These are phyloP conservation scores for Aphelocoma coerulescens DNA, from an alignment of 2,113 vertebrate species.

Conservation along the genomic window DNA sequence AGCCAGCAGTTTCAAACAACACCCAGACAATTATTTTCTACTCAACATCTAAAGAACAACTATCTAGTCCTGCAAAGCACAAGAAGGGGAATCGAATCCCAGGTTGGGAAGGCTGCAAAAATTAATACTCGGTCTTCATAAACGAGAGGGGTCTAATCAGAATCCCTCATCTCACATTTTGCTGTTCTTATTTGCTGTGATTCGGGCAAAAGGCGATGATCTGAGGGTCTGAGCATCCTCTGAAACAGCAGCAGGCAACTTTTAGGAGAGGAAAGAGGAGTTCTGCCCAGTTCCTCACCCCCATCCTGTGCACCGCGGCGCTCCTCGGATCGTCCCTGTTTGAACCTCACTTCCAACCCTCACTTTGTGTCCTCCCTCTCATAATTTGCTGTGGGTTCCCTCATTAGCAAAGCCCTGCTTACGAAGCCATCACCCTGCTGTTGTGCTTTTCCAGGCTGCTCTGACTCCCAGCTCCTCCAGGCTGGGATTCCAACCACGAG, in stretches of 20 bases:
- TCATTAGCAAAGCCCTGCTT: neutral
- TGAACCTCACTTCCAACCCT: neutral
- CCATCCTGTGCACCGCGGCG: rapidly evolving
- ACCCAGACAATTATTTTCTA: neutral
- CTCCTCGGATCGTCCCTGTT: neutral
- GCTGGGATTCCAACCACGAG: neutral
- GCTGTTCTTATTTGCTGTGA: neutral
- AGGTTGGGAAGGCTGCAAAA: neutral
- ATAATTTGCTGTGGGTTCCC: neutral
- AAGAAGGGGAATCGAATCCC: neutral
- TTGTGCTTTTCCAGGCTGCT: neutral
- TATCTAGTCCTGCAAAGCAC: neutral
- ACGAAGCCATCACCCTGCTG: neutral
- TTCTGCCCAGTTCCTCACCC: neutral
- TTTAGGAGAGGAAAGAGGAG: neutral
- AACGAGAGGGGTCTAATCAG: neutral
- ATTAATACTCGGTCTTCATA: neutral
- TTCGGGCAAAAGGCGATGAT: rapidly evolving
- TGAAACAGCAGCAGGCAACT: neutral
- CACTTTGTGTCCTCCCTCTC: neutral
- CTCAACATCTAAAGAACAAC: neutral
- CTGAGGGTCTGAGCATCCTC: neutral
- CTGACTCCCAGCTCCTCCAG: neutral
- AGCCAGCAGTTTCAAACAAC: neutral
- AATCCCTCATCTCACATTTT: neutral